Evolutionary conservation across 2,113 vertebrate genomes (phyloP), one percentile per base, ranked within the genome.

Genomic region (Amphiprion ocellaris): DNA sequence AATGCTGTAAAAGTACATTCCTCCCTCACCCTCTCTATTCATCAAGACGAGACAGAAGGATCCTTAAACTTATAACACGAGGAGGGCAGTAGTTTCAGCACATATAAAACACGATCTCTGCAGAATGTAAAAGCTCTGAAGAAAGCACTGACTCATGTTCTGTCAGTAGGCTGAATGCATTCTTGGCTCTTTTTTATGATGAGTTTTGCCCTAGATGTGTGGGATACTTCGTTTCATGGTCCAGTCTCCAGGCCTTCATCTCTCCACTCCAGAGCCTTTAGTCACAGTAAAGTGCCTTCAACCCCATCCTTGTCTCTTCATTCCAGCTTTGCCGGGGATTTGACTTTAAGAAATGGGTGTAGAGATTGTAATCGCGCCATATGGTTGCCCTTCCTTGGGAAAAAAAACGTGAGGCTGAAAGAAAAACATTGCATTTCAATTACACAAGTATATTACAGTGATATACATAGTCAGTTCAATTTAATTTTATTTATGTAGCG

Each of bases 301-400:
- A 74, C 73, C 74, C 65, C 86, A 78, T 78, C 75, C 86, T 83
- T 52, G 81, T 82, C 80, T 84, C 87, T 79, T 89, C 85, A 17
- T 52, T 90, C 91, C 87, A 92, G 92, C 86, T 69, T 12, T 70
- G 90, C 92, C 82, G 74, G 84, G 82, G 87, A 75, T 79, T 81
- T 81, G 85, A 87, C 66, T 83, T 81, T 72, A 90, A 93, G 84
- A 90, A 93, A 93, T 93, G 92, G 86, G 89, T 94, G 87, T 87
- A 88, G 88, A 88, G 92, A 93, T 93, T 92, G 90, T 91, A 77
- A 85, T 92, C 87, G 82, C 91, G 82, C 74, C 82, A 17, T 89
- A 77, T 84, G 55, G 70, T 84, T 72, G 69, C 74, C 82, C 69
- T 82, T 81, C 83, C 81, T 86, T 58, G 8, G 8, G 62, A 23